Evolutionary conservation across 1,140 invertebrate species (phyloP).

Genomic region (Microplitis mediator): DNA sequence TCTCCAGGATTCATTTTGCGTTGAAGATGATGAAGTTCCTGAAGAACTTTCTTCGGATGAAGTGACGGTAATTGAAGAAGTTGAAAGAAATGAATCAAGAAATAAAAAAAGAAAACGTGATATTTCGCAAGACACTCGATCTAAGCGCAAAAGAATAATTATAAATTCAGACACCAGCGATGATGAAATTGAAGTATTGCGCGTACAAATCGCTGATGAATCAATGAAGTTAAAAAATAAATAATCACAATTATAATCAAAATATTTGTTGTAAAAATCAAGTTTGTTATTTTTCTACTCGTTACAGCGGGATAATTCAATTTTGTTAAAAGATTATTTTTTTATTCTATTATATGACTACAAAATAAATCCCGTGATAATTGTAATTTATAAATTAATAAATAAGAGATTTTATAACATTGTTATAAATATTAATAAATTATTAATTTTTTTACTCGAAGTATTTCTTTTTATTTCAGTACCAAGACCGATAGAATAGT

Average conservation of each 20-base stretch:
- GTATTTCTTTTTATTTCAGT: no score
- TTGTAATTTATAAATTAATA: no score
- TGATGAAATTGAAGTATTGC: conserved; percentile 36
- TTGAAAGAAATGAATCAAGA: conserved; percentile 2
- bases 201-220: conserved; percentile 32
- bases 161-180: conserved; percentile 27
- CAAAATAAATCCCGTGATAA: no score
- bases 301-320: neutral
- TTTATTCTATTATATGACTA: neutral
- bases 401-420: no score
- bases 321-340: neutral
- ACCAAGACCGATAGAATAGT: no score
- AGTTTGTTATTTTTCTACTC: neutral
- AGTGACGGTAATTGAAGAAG: conserved; percentile 16
- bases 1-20: conserved; percentile 39
- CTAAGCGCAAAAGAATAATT: conserved; percentile 16
- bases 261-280: neutral
- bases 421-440: no score
- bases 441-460: no score
- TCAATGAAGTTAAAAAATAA: conserved; percentile 28
- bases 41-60: conserved; percentile 16
- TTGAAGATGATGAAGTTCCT: conserved; percentile 25
- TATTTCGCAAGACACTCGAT: neutral
- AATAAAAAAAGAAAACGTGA: conserved; percentile 28
- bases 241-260: neutral